Conservation (phyloP, 2,888 invertebrate genomes). For the Ephialtes manifestator region DNA sequence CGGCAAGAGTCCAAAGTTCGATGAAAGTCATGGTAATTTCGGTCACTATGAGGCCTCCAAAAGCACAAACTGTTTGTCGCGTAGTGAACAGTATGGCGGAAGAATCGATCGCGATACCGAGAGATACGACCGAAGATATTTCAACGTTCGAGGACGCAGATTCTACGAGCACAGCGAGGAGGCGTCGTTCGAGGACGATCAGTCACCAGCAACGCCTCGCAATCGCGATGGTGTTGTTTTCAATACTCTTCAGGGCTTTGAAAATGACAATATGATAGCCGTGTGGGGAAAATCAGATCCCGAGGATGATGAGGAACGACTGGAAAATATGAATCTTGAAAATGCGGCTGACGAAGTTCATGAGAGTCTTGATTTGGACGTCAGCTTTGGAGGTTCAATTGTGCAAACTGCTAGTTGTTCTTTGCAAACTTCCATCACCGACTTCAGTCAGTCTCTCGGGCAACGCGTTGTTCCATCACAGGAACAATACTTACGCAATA, state of each 20-base stretch:
- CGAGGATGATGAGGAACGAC: conserved; percentile 57
- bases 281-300: conserved; percentile 56
- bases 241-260: conserved; percentile 83
- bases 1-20: conserved; percentile 85
- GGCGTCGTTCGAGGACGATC: conserved; percentile 76
- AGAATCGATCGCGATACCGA: conserved; percentile 53
- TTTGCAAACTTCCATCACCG: neutral
- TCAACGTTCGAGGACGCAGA: conserved; percentile 72
- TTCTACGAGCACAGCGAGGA: conserved; percentile 77
- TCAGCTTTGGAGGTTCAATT: neutral
- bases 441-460: neutral
- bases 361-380: conserved; percentile 56
- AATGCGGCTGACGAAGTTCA: conserved; percentile 61
- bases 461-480: conserved; percentile 51
- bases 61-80: conserved; percentile 64
- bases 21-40: conserved; percentile 78
- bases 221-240: conserved; percentile 81
- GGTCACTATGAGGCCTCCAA: conserved; percentile 67
- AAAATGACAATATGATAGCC: conserved; percentile 73
- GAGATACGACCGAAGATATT: conserved; percentile 75
- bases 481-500: conserved; percentile 77
- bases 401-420: neutral
- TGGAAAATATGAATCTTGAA: conserved; percentile 75
- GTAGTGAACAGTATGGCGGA: conserved; percentile 58
- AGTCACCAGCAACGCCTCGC: conserved; percentile 28